A percentile compares a stretch with the other conserved stretches of the same genome.
Evolutionary conservation across 2,113 vertebrate genomes (phyloP).

Genomic region (Etheostoma cragini): DNA sequence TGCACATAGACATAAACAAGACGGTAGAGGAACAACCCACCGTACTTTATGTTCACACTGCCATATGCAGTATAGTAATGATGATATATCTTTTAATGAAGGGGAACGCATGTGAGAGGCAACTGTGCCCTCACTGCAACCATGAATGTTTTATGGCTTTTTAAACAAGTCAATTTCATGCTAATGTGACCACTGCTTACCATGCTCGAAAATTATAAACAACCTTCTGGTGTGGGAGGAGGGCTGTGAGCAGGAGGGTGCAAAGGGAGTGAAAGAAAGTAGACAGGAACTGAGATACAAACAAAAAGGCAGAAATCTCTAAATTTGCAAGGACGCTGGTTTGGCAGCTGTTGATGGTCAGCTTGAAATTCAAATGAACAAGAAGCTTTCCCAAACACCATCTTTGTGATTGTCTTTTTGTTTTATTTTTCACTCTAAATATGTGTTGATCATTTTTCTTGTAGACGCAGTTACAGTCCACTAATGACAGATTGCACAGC

Average conservation of each 20-base stretch:
- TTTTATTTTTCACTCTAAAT: background rate
- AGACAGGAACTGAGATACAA: background rate
- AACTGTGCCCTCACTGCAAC: conserved; percentile 50
- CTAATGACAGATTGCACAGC: background rate
- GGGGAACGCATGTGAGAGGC: conserved; percentile 51
- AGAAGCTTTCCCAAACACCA: conserved; percentile 3
- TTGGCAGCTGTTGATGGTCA: conserved; percentile 9
- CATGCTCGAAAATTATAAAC: conserved; percentile 75
- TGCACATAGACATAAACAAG: background rate
- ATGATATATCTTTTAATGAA: conserved; percentile 73
- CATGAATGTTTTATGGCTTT: conserved; percentile 80
- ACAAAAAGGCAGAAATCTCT: background rate
- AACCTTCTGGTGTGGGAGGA: conserved; percentile 47
- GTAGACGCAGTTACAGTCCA: background rate
- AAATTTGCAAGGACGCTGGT: background rate
- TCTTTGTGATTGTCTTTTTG: conserved; percentile 1
- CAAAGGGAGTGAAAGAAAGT: conserved; percentile 22
- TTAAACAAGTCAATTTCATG: conserved; percentile 86
- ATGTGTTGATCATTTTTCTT: conserved; percentile 14
- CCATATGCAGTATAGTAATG: conserved; percentile 41
- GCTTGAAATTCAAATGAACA: conserved; percentile 1
- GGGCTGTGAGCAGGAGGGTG: conserved; percentile 12
- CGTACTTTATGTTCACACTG: conserved; percentile 7
- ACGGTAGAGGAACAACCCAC: background rate
- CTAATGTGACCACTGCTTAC: conserved; percentile 82